Evolutionary conservation across 2,113 vertebrate genomes (phyloP).

Genomic region (Myiagra hebetior): DNA sequence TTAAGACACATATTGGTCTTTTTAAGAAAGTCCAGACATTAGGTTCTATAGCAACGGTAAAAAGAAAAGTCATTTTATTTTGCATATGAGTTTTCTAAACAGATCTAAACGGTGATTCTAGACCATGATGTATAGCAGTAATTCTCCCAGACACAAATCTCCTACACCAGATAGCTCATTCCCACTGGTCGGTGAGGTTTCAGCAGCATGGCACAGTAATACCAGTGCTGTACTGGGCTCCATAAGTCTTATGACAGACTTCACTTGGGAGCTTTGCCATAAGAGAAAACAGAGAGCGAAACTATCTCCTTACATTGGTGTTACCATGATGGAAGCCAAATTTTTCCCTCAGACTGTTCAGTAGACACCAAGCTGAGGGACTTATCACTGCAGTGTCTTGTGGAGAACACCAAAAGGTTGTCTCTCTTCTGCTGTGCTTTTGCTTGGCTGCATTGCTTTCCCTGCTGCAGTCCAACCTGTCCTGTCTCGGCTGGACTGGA

Average conservation of each 20-base stretch:
- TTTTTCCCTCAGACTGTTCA: neutral
- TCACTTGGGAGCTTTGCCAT: neutral
- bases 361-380: neutral
- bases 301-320: accelerated
- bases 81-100: neutral
- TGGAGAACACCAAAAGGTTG: accelerated
- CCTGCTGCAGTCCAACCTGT: neutral
- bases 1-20: neutral
- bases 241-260: neutral
- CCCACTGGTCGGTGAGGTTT: neutral
- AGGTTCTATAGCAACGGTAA: neutral
- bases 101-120: neutral
- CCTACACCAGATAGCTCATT: neutral
- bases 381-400: neutral
- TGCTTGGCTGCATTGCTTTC: neutral
- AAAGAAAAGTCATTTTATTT: neutral
- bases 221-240: neutral
- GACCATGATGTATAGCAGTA: neutral
- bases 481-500: neutral
- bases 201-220: neutral
- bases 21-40: neutral
- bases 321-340: neutral
- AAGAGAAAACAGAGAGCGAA: neutral
- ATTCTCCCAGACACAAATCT: neutral
- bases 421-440: neutral